phyloP scores from a whole-genome alignment of 2,888 invertebrate species.

The Aproaerema taeniolella region DNA sequence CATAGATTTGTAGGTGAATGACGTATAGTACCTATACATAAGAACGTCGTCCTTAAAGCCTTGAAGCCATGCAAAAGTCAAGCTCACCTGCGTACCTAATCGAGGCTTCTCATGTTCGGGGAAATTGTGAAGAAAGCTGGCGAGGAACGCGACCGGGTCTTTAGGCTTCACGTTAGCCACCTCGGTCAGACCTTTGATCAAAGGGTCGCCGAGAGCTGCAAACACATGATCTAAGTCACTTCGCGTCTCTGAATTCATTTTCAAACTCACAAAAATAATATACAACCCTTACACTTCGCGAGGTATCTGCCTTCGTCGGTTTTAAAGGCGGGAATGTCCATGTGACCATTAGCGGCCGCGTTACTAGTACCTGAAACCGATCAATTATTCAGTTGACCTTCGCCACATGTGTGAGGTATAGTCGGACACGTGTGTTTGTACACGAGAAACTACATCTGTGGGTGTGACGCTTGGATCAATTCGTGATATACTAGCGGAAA shows the following conservation, averaged over 20 bases:
- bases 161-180: constrained; percentile 91
- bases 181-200: constrained; percentile 94
- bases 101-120: constrained; percentile 76
- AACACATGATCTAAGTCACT: constrained; percentile 57
- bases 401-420: constrained; percentile 31
- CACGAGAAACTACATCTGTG: constrained; percentile 38
- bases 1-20: too few species aligned
- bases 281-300: constrained; percentile 89
- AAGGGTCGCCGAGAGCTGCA: constrained; percentile 90
- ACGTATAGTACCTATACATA: too few species aligned
- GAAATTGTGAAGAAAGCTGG: constrained; percentile 91
- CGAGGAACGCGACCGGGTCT: constrained; percentile 93
- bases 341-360: constrained; percentile 69
- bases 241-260: constrained; percentile 36
- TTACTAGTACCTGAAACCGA: constrained; percentile 61
- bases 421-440: constrained; percentile 39
- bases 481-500: constrained; percentile 34
- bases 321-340: constrained; percentile 88
- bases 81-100: constrained; percentile 63
- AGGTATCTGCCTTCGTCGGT: constrained; percentile 93
- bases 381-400: constrained; percentile 70
- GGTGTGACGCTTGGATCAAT: constrained; percentile 28
- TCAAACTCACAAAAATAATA: constrained; percentile 16
- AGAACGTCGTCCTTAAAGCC: too few species aligned
- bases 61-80: constrained; percentile 14